phyloP scores from a whole-genome alignment of 2,113 vertebrate genomes.

The Lampris megalopsis region DNA sequence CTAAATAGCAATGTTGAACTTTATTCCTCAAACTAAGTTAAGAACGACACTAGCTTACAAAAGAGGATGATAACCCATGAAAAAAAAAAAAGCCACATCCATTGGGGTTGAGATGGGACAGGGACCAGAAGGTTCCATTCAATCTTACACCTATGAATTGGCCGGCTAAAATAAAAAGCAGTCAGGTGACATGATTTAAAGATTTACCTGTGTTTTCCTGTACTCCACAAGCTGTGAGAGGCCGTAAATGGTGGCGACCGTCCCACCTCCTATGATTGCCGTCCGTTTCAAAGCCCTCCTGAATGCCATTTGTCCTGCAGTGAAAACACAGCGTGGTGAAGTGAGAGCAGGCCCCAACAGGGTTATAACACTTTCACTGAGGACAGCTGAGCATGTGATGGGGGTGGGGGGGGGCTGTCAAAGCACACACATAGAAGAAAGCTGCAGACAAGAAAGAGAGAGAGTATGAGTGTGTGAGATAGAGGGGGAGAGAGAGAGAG shows the following conservation, averaged over 20 bases:
- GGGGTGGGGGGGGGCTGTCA: no score
- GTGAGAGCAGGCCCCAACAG: neutral
- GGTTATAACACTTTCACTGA: neutral
- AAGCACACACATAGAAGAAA: no score
- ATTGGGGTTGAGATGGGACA: no score
- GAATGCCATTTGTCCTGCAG: slow-evolving; percentile 90
- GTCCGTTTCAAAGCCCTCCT: slow-evolving; percentile 89
- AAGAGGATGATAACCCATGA: neutral
- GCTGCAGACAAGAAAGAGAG: no score
- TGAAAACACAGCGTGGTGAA: slow-evolving; percentile 6
- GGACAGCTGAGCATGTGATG: slow-evolving; percentile 20
- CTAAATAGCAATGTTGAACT: no score
- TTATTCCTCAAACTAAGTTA: no score
- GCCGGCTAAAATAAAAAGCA: neutral
- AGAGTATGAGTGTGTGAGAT: no score
- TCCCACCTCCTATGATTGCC: slow-evolving; percentile 87
- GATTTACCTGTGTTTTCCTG: slow-evolving; percentile 89
- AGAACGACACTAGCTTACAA: neutral
- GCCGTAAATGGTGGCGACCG: slow-evolving; percentile 87
- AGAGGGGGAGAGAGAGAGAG: no score
- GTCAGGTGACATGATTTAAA: neutral
- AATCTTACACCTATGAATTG: no score
- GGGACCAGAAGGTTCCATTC: no score
- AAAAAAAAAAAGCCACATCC: neutral
- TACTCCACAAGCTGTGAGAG: slow-evolving; percentile 92